phyloP scores from a whole-genome alignment of 2,797 vertebrate species.

The Gymnocypris eckloni region DNA sequence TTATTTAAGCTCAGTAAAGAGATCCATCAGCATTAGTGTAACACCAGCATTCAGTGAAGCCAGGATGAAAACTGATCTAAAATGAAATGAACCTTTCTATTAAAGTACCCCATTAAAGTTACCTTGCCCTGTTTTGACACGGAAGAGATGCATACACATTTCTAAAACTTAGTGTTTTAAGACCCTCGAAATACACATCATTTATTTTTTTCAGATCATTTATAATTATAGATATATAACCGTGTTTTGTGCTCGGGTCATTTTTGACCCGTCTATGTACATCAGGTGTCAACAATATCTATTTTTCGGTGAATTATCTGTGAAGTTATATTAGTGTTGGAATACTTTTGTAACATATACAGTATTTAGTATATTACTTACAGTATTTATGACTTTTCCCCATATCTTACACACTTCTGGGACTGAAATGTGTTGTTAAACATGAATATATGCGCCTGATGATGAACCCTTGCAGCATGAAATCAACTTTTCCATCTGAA shows the following conservation, averaged over 20 bases:
- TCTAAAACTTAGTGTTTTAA: background rate
- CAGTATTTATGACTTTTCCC: background rate
- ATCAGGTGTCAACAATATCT: background rate
- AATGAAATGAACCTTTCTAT: background rate
- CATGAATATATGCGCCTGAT: background rate
- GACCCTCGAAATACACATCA: background rate
- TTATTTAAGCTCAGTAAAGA: slow-evolving; percentile 27
- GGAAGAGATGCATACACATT: background rate
- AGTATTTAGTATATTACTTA: too few relatives aligned
- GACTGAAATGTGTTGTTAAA: background rate
- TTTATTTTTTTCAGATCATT: background rate
- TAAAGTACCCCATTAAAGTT: background rate
- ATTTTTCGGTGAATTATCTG: background rate
- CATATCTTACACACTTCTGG: background rate
- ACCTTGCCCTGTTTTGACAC: background rate
- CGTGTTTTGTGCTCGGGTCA: background rate
- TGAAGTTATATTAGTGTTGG: background rate
- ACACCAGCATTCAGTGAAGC: background rate
- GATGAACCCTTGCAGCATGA: too few relatives aligned
- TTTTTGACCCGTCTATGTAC: background rate
- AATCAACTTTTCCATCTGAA: too few relatives aligned
- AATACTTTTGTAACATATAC: background rate
- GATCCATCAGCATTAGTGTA: slow-evolving; percentile 19
- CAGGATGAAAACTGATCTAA: background rate
- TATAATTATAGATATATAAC: background rate